Evolutionary conservation across 1,140 invertebrate genomes (phyloP).

Genomic region (Drosophila triauraria): DNA sequence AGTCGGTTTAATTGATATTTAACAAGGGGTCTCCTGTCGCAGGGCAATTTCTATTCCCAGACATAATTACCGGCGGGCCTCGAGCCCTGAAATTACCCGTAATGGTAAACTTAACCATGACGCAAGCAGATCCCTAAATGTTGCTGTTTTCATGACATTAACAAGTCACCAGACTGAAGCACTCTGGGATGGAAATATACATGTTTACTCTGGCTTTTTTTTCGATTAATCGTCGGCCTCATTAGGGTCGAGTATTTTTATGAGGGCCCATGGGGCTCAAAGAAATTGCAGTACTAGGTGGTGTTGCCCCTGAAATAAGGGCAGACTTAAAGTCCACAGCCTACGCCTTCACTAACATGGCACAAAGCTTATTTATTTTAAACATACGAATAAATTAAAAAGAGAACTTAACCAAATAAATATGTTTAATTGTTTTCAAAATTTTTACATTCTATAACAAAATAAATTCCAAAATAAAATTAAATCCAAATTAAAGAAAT

Average conservation of each 20-base stretch:
- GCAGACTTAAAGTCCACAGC: not conserved
- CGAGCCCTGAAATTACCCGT: constrained; percentile 62
- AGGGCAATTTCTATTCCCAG: constrained; percentile 27
- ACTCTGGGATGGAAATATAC: constrained; percentile 18
- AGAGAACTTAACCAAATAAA: no score
- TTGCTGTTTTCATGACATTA: constrained; percentile 52
- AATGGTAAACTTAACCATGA: constrained; percentile 57
- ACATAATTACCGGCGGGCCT: constrained; percentile 63
- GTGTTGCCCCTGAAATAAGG: constrained; percentile 11
- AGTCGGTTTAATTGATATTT: constrained; percentile 76
- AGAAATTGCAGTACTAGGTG: constrained; percentile 20
- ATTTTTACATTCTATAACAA: no score
- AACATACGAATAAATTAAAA: not conserved
- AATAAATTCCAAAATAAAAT: no score
- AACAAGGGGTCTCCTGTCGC: constrained; percentile 56
- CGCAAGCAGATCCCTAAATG: constrained; percentile 44
- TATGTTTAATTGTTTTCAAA: no score
- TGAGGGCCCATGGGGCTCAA: constrained; percentile 60
- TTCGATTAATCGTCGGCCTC: constrained; percentile 75
- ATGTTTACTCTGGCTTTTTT: constrained; percentile 51
- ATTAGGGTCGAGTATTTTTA: constrained; percentile 81
- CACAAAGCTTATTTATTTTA: not conserved
- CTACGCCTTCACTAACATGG: not conserved
- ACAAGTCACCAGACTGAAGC: constrained; percentile 57
- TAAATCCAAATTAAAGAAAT: no score